Conservation (phyloP, 2,797 vertebrate genomes). For the Natrix natrix region DNA sequence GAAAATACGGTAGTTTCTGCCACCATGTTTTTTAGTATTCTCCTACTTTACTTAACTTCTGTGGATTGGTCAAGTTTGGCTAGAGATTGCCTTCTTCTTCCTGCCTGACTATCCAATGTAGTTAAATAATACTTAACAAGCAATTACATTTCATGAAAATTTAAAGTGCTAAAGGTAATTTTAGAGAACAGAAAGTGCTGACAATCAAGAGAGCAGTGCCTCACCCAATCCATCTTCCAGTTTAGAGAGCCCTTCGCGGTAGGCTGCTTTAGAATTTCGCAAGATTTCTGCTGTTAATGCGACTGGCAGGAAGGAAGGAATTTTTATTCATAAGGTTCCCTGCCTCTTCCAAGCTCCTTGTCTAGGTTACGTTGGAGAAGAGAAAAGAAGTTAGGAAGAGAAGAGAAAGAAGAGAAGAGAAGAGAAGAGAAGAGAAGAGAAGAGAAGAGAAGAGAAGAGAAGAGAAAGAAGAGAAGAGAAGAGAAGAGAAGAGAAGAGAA, state of each 20-base stretch:
- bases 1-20: no score
- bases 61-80: background rate
- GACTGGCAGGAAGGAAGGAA: background rate
- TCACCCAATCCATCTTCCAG: background rate
- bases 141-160: background rate
- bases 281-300: background rate
- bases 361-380: background rate
- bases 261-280: background rate
- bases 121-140: background rate
- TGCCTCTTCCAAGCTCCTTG: background rate
- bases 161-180: background rate
- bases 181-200: background rate
- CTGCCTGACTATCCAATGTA: background rate
- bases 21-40: background rate
- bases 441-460: background rate
- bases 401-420: background rate
- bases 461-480: no score
- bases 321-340: background rate
- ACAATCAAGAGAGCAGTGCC: background rate
- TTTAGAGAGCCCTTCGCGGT: background rate
- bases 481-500: background rate
- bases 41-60: background rate
- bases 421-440: background rate
- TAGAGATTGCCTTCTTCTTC: background rate
- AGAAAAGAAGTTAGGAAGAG: background rate